Evolutionary conservation across 1,140 invertebrate species (phyloP), one percentile per base, ranked within the genome.

Genomic region (Drosophila paulistorum): DNA sequence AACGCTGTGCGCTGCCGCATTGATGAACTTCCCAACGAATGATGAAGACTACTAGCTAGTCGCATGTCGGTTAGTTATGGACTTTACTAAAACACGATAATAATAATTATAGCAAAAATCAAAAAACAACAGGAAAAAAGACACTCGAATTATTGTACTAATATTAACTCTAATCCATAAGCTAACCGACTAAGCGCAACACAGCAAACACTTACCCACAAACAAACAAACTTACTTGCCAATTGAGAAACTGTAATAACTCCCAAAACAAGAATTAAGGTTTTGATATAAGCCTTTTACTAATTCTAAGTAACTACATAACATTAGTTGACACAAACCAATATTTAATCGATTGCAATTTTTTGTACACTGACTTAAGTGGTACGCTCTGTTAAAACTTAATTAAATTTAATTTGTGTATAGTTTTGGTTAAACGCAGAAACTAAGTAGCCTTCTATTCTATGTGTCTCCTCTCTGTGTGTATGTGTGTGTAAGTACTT

Each of bases 1-100:
- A 96, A 97, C 94, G 96, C 97, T 7, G 96, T 98, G 71, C 95
- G 96, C 77, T 97, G 96, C 92, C 94, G 97, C 79, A 97, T 98
- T 94, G 97, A 98, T 90, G 96, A 98, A 93, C 79, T 98, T 58
- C 94, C 95, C 54, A 93, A 75, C 14, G 91, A 92, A 82, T 92
- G 91, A 92, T 92, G 81, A n/a, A n/a, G n/a, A 79, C 76, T 84
- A 17, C 74, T 87, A 9, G 64, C 80, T 87, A 89, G 89, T 89
- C 84, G 84, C 55, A 66, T 89, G 74, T 89, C 84, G 83, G 79
- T 89, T 87, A 87, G 83, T 65, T 87, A 87, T 57, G 57, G 51
- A 30, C 48, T 51, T n/a, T 10, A 17, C 33, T 26, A n/a, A 37
- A 45, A 14, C 57, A 2, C 3, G 1, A 23, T 41, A 41, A 71